Evolutionary conservation across 2,797 vertebrate species (phyloP).

Genomic region (Enoplosus armatus): DNA sequence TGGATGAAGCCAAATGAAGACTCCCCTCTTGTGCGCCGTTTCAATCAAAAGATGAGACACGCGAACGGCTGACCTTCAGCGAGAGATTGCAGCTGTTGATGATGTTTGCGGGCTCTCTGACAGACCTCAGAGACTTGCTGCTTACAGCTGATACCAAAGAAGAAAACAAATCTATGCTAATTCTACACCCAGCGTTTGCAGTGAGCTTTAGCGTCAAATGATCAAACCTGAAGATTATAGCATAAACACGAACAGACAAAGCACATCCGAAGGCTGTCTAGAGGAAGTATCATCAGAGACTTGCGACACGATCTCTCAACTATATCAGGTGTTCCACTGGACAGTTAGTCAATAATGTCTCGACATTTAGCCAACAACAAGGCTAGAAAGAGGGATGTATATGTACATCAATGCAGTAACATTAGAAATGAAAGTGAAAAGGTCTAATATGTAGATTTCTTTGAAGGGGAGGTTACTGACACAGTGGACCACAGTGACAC

Average conservation of each 20-base stretch:
- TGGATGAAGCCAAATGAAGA: conserved; percentile 40
- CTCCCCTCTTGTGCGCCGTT: conserved; percentile 4
- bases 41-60: conserved; percentile 24
- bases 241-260: conserved; percentile 24
- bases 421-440: neutral
- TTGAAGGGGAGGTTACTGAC: neutral
- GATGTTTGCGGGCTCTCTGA: conserved; percentile 25
- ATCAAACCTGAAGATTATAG: conserved; percentile 27
- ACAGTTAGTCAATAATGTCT: neutral
- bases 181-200: conserved; percentile 11
- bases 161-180: conserved; percentile 11
- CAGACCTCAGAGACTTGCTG: conserved; percentile 30
- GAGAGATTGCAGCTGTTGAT: conserved; percentile 17
- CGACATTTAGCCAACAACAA: neutral
- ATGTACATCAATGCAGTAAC: neutral
- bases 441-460: neutral
- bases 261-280: conserved; percentile 45
- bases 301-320: neutral
- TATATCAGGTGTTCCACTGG: neutral
- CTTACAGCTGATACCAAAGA: conserved; percentile 83
- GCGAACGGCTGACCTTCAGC: conserved; percentile 17
- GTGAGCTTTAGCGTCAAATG: conserved; percentile 16
- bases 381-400: neutral
- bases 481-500: neutral
- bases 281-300: neutral